Evolutionary conservation across 2,797 vertebrate genomes (phyloP), one percentile per base, ranked within the genome.

Genomic region (Myotis vivesi): DNA sequence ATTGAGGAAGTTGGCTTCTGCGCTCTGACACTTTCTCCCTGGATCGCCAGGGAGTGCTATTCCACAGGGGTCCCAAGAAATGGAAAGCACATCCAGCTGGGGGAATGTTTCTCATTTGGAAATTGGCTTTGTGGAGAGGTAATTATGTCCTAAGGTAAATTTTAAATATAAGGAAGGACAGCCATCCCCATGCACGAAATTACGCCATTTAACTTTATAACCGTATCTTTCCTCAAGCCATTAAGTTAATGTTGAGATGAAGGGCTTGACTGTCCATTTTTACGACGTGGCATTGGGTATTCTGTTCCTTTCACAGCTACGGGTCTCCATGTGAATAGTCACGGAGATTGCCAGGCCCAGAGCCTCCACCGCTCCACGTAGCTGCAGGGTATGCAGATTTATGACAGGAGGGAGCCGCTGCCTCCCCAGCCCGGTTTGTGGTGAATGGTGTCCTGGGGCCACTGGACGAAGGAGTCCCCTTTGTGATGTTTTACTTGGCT

Each of bases 31-130:
- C 71, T 36, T 53, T 6, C 76, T 88, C 87, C 86, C 92, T 12
- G 66, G 92, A 92, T 96, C 91, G 51, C 64, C 25, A 49, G 72
- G 94, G 19, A 93, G 93, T 16, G 30, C 87, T 87, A 75, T 55
- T 94, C 84, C 92, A 71, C 30, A 15, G 66, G 76, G 93, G 15
- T 72, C 94, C 86, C 64, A 69, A 64, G 72, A 83, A 93, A 96
- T 46, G 46, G 79, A 96, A 96, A 93, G 95, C 82, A 96, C 96
- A 76, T 64, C 92, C 94, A 9, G 1, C 59, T 71, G 79, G 88
- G 57, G 89, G 94, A 96, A 59, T 90, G 89, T 91, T 98, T 98
- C 97, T 97, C 96, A 96, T 95, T 95, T 97, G 95, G 87, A 97
- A 98, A 92, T 33, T 97, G 95, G 80, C 95, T 97, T 97, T 95